Evolutionary conservation across 2,888 invertebrate species (phyloP).

Genomic region (Therioaphis trifolii): DNA sequence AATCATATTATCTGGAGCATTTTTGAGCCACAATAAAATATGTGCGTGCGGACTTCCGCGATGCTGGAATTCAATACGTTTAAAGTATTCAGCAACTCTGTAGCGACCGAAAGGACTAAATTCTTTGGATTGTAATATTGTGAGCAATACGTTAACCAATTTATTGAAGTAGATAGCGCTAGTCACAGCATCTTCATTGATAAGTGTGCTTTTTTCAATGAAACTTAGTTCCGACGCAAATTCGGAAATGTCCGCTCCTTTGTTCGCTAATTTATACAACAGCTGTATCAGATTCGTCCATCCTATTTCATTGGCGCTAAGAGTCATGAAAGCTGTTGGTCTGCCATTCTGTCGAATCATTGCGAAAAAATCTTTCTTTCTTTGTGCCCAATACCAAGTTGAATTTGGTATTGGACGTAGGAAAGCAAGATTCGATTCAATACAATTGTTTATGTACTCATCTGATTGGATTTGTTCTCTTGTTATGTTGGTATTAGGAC

Average conservation of each 20-base stretch:
- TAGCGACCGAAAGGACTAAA: too few species aligned
- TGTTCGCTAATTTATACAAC: constrained; percentile 63
- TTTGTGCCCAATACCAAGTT: constrained; percentile 63
- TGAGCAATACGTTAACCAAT: too few species aligned
- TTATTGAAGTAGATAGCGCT: too few species aligned
- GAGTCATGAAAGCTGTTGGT: constrained; percentile 63
- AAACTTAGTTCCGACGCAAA: neutral
- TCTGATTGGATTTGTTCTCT: constrained; percentile 67
- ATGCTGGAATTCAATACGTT: too few species aligned
- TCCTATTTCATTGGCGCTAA: constrained; percentile 63
- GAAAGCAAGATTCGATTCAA: constrained; percentile 65
- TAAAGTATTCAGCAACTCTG: too few species aligned
- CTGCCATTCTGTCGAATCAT: constrained; percentile 64
- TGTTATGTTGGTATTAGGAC: constrained; percentile 66
- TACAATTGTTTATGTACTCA: constrained; percentile 67
- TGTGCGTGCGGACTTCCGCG: too few species aligned
- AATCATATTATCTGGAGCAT: too few species aligned
- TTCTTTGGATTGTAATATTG: too few species aligned
- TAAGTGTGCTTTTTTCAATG: constrained; percentile 61
- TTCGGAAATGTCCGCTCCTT: constrained; percentile 1
- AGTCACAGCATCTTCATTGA: constrained; percentile 65
- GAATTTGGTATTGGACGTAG: constrained; percentile 62
- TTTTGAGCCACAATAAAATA: too few species aligned
- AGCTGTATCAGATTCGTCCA: constrained; percentile 63
- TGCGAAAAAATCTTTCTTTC: constrained; percentile 61